Evolutionary conservation across 1,140 invertebrate species (phyloP).

Genomic region (Charaxes varanes): DNA sequence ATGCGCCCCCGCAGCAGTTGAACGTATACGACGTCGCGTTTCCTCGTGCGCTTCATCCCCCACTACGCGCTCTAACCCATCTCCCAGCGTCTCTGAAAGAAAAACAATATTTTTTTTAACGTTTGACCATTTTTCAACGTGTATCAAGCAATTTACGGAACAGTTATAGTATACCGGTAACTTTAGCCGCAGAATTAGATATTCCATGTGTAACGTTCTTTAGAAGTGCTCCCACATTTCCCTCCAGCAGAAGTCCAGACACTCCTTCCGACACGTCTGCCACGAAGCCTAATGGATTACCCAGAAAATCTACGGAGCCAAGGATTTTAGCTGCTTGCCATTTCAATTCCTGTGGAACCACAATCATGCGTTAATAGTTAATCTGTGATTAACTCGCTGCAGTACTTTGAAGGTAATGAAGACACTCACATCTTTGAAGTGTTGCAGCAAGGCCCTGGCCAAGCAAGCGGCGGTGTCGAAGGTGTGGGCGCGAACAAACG

Average conservation of each 20-base stretch:
- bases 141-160: too few relatives aligned
- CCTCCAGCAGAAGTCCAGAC: conserved; percentile 92
- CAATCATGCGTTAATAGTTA: too few relatives aligned
- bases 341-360: conserved; percentile 86
- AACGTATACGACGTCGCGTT: conserved; percentile 85
- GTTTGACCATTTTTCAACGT: too few relatives aligned
- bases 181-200: conserved; percentile 97
- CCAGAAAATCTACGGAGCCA: conserved; percentile 97
- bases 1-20: conserved; percentile 82
- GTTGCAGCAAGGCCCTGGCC: conserved; percentile 83
- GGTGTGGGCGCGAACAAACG: conserved; percentile 88
- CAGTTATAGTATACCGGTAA: conserved; percentile 75
- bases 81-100: conserved; percentile 86
- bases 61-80: conserved; percentile 91
- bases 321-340: conserved; percentile 97
- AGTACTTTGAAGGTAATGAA: too few relatives aligned
- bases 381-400: too few relatives aligned
- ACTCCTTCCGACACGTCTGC: conserved; percentile 97
- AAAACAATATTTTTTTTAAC: background rate
- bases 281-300: conserved; percentile 96
- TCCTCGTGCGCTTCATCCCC: conserved; percentile 93
- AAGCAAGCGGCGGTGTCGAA: conserved; percentile 92
- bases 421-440: conserved; percentile 83
- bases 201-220: conserved; percentile 98
- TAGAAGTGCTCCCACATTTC: conserved; percentile 90